These are phyloP conservation scores for Pachycephala philippinensis DNA, from an alignment of 2,113 vertebrate genomes.

Conservation along the genomic window DNA sequence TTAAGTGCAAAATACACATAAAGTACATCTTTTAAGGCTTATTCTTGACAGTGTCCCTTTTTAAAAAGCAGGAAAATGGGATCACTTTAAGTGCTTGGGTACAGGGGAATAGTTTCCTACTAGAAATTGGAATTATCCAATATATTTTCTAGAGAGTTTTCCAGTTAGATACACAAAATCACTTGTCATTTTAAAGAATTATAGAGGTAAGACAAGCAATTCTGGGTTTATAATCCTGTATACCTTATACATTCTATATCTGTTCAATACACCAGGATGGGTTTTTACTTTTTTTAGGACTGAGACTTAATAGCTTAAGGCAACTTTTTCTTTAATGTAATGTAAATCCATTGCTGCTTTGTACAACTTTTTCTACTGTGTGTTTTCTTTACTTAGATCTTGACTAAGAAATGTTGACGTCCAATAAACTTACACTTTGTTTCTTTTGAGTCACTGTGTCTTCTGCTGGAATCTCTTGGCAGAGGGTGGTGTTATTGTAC, in stretches of 20 bases:
- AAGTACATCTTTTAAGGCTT: background rate
- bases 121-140: slow-evolving; percentile 6
- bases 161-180: slow-evolving; percentile 12
- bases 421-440: slow-evolving; percentile 77
- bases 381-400: slow-evolving; percentile 75
- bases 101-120: background rate
- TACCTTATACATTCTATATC: slow-evolving; percentile 53
- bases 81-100: slow-evolving; percentile 17
- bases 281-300: slow-evolving; percentile 66
- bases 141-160: slow-evolving; percentile 35
- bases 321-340: slow-evolving; percentile 61
- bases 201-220: slow-evolving; percentile 13
- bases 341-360: slow-evolving; percentile 73
- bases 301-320: slow-evolving; percentile 56
- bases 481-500: background rate
- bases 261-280: slow-evolving; percentile 52
- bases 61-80: slow-evolving; percentile 14
- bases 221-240: slow-evolving; percentile 53
- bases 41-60: slow-evolving; percentile 55
- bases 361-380: slow-evolving; percentile 69
- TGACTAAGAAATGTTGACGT: slow-evolving; percentile 70
- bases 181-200: slow-evolving; percentile 51
- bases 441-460: slow-evolving; percentile 65
- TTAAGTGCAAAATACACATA: background rate
- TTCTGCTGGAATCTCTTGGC: slow-evolving; percentile 28